phyloP scores from a whole-genome alignment of 2,797 vertebrate genomes.

The Pangasius larnaudii region DNA sequence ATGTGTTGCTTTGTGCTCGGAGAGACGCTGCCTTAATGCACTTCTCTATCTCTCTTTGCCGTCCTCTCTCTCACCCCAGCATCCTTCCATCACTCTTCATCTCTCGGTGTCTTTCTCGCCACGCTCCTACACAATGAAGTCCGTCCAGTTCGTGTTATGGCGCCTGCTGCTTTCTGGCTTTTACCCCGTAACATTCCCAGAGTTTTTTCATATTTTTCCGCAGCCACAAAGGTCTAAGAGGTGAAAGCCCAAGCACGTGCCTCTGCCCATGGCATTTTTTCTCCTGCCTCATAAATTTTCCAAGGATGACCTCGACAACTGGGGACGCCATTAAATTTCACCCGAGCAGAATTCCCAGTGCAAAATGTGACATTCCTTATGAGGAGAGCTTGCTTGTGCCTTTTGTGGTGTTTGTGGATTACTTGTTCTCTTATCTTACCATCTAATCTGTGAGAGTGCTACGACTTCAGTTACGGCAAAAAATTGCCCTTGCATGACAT shows the following conservation, averaged over 20 bases:
- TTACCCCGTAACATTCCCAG: slow-evolving; percentile 60
- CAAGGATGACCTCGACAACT: background rate
- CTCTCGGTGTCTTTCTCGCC: background rate
- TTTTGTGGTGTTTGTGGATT: background rate
- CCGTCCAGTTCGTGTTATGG: slow-evolving; percentile 24
- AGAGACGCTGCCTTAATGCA: slow-evolving; percentile 7
- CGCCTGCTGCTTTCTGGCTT: slow-evolving; percentile 58
- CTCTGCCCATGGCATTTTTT: slow-evolving; percentile 62
- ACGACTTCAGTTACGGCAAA: background rate
- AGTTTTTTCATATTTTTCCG: slow-evolving; percentile 49
- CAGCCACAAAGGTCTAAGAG: slow-evolving; percentile 59
- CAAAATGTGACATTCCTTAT: slow-evolving; percentile 11
- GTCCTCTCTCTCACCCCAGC: slow-evolving; percentile 8
- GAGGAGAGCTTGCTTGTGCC: background rate
- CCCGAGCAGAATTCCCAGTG: slow-evolving; percentile 17
- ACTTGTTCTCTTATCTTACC: slow-evolving; percentile 46
- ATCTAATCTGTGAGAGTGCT: slow-evolving; percentile 30
- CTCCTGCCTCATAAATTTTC: slow-evolving; percentile 15
- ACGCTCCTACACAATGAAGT: slow-evolving; percentile 31
- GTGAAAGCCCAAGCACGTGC: slow-evolving; percentile 66
- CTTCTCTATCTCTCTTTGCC: background rate
- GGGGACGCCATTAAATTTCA: background rate
- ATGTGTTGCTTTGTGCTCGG: slow-evolving; percentile 34
- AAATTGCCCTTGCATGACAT: background rate
- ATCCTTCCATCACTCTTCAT: background rate